A percentile compares a stretch with the other conserved stretches of the same genome.
phyloP scores from a whole-genome alignment of 2,888 invertebrate species.

The Mylabris sibirica region DNA sequence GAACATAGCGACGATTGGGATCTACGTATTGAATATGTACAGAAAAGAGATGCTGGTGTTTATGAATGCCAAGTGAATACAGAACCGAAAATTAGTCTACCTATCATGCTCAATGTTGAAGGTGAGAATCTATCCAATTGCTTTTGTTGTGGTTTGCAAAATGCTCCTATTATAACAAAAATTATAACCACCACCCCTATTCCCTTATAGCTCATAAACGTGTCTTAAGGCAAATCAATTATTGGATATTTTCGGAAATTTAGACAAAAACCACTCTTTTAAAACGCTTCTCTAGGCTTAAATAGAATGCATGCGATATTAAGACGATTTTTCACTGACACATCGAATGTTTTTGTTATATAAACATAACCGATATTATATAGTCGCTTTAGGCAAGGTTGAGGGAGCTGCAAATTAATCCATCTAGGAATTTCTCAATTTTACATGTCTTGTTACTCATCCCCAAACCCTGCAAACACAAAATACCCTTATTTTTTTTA shows the following conservation, averaged over 20 bases:
- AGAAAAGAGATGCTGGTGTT: conserved; percentile 82
- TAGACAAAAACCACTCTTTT: too few relatives aligned
- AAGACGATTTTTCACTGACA: too few relatives aligned
- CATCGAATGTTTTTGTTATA: background rate
- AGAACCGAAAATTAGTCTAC: conserved; percentile 88
- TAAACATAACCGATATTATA: background rate
- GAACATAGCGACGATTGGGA: conserved; percentile 89
- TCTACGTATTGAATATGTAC: conserved; percentile 82
- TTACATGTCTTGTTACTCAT: background rate
- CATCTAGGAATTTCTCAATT: conserved; percentile 23
- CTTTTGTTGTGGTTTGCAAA: background rate
- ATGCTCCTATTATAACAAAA: background rate
- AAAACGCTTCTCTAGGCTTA: background rate
- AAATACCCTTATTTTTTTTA: background rate
- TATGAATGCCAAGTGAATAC: conserved; percentile 92
- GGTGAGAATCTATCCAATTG: conserved; percentile 64
- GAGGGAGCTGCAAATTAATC: conserved; percentile 26
- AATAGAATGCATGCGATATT: background rate
- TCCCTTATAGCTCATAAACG: too few relatives aligned
- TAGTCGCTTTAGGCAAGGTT: conserved; percentile 11
- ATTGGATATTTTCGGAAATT: too few relatives aligned
- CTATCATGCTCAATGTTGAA: conserved; percentile 80
- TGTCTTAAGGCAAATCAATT: too few relatives aligned
- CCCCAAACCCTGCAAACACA: background rate
- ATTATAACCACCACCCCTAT: background rate